Evolutionary conservation across 2,888 invertebrate genomes (phyloP).

Genomic region (Aphidoletes aphidimyza): DNA sequence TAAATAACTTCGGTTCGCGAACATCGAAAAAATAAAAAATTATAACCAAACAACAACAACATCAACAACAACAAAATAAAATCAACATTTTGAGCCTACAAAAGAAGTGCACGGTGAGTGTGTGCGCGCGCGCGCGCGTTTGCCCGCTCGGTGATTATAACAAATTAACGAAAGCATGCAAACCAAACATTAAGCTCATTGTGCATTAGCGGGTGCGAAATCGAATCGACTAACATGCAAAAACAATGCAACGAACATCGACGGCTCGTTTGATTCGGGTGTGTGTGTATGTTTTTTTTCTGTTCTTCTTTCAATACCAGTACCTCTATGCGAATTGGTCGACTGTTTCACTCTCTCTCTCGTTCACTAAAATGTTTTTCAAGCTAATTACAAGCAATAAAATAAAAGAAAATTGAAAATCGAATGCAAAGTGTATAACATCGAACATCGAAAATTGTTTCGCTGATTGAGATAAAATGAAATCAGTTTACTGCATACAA

Average conservation of each 20-base stretch:
- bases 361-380: not conserved
- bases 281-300: too few relatives aligned
- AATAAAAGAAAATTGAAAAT: not conserved
- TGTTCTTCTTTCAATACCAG: not conserved
- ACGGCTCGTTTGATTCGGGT: too few relatives aligned
- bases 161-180: conserved; percentile 54
- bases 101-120: conserved; percentile 42
- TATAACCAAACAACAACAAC: not conserved
- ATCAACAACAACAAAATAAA: conserved; percentile 4
- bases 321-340: not conserved
- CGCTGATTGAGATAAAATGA: not conserved
- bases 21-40: not conserved
- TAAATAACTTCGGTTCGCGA: not conserved
- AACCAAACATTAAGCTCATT: conserved; percentile 54
- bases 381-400: conserved; percentile 21
- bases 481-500: not conserved
- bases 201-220: conserved; percentile 53
- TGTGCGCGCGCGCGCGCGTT: too few relatives aligned
- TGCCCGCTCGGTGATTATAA: conserved; percentile 50
- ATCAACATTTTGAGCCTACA: not conserved
- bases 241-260: not conserved
- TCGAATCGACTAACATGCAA: conserved; percentile 48
- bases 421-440: not conserved
- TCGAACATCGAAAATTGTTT: not conserved
- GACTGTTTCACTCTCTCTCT: not conserved